phyloP scores from a whole-genome alignment of 2,797 vertebrate species.

The Gouania willdenowi region DNA sequence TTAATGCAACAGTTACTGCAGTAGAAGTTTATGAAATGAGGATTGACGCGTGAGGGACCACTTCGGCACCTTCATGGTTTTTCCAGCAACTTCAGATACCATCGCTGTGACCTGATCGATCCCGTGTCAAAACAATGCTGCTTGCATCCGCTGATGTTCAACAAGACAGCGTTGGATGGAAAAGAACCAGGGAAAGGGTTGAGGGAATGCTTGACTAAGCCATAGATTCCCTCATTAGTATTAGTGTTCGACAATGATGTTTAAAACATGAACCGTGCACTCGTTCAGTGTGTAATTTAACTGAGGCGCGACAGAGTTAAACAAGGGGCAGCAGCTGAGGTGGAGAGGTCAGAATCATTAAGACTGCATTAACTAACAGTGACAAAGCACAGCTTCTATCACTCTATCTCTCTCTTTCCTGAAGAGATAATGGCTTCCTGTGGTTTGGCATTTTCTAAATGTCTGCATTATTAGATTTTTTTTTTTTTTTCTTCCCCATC shows the following conservation, averaged over 20 bases:
- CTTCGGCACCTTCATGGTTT: no score
- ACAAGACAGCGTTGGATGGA: constrained; percentile 34
- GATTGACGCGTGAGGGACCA: constrained; percentile 12
- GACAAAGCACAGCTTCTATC: constrained; percentile 14
- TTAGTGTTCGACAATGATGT: constrained; percentile 54
- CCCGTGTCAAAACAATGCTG: constrained; percentile 33
- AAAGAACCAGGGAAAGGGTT: constrained; percentile 14
- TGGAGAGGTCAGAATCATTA: constrained; percentile 48
- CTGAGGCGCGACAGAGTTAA: constrained; percentile 46
- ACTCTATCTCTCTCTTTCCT: constrained; percentile 6
- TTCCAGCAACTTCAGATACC: constrained; percentile 10
- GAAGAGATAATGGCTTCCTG: constrained; percentile 2
- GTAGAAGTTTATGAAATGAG: background rate
- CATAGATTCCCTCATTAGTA: constrained; percentile 69
- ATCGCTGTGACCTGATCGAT: constrained; percentile 57
- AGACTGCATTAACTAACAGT: constrained; percentile 49
- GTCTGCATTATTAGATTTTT: background rate
- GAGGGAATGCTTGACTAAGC: constrained; percentile 65
- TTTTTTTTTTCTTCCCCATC: background rate
- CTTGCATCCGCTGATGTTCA: constrained; percentile 49
- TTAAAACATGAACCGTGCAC: constrained; percentile 74
- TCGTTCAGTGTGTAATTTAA: constrained; percentile 64
- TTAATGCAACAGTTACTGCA: no score
- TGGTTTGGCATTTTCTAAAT: constrained; percentile 10
- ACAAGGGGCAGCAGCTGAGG: constrained; percentile 36